Base-by-base conservation (phyloP, 1,140 invertebrate genomes). In the Danaus plexippus region DNA sequence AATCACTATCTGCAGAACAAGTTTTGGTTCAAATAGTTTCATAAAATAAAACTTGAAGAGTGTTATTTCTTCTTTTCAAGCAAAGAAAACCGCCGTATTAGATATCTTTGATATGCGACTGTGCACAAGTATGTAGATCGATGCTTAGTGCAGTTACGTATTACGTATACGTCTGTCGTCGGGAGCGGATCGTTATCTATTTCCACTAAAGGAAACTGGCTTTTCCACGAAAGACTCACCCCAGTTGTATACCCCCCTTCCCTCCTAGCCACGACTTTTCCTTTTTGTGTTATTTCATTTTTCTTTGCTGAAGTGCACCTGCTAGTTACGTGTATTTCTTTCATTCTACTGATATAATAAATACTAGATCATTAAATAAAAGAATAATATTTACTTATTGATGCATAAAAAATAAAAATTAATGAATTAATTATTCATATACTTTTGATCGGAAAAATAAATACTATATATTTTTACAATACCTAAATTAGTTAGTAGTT, bases 191-290 rank as follows among this genome's bases (percentile, higher is more conserved):
- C 84, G 84, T 87, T 87, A 87, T 87, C 84, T 87, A 81, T 87
- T 87, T 85, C 79, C 75, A 87, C 79, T 81, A 84, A 87, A 87
- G 79, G 77, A 85, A 84, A 84, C 84, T 85, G 79, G 75, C 81
- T 85, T 85, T 80, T 82, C 80, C 70, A 77, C 73, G 79, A 85
- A 81, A 77, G 83, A 84, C 75, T 77, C 77, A 69, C 77, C 80
- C 80, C 72, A 64, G 64, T 71, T 68, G 71, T 71, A 67, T 59
- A 56, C 64, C 54, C 63, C 69, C 68, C 60, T 50, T 69, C 73
- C 55, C 68, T 67, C 69, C 52, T 61, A 69, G 49, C 58, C 57
- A 64, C 69, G 76, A 73, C 61, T 78, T 80, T 65, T 80, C 71
- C 73, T 84, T 83, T 83, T 87, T 85, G 73, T 71, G 72, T 81